Evolutionary conservation across 2,113 vertebrate species (phyloP), one percentile per base, ranked within the genome.

Genomic region (Ornithorhynchus anatinus): DNA sequence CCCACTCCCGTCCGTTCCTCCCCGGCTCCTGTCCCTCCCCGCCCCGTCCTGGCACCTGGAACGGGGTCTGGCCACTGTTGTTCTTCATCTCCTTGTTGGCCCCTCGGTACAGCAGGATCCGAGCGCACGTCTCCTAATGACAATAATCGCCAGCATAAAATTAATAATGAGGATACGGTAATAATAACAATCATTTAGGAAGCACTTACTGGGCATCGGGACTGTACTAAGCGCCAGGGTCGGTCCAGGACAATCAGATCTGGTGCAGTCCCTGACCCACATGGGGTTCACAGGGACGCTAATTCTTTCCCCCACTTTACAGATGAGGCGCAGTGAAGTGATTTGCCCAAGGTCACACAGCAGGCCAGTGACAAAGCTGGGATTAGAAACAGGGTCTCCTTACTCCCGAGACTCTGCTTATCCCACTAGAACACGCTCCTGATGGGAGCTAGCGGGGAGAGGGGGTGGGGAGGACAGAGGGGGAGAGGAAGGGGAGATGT

Each of bases 61-160:
- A 97, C 12, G 96, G 90, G 0, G 94, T 97, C 91, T 97, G 96
- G 15, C 96, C 95, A 4, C 89, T 94, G 90, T 96, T 96, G 72
- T 97, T 97, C 83, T 96, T 96, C 61, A 94, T 93, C 17, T 96
- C 95, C 82, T 97, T 97, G 72, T 91, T 95, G 31, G 96, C 94
- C 53, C 96, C 96, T 7, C 96, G 86, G 72, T 97, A 97, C 8
- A 97, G 93, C 22, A 97, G 92, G 72, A 97, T 95, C 32, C 96
- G 92, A 39, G 95, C 95, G 76, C 95, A 96, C 87, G 94, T 96
- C 86, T 97, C 95, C 96, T 97, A 89, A 35, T 38, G 39, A 57
- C 3, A n/a, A 9, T 14, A 73, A 87, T 8, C n/a, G 9, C n/a
- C 5, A 29, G 59, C 38, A 22, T 1, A 19, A 35, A 8, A 31